Evolutionary conservation across 2,888 invertebrate genomes (phyloP), one percentile per base, ranked within the genome.

Genomic region (Drosophila antonietae): DNA sequence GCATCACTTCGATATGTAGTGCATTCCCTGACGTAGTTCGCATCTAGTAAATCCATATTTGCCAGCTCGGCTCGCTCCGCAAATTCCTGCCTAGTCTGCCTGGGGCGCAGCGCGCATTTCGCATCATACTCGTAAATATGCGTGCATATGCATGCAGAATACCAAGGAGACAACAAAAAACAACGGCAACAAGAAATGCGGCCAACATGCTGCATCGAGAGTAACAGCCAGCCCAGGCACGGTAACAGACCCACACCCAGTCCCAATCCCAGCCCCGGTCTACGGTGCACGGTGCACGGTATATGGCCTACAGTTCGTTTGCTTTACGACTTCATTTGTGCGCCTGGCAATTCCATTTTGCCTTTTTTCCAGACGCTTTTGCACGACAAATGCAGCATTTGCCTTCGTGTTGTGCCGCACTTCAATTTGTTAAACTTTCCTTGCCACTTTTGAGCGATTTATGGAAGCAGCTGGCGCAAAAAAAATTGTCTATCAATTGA

Each of bases 321-420:
- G 86, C 77, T 84, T 84, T 84, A 84, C 86, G 84, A 88, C 84
- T 84, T 80, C 83, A 84, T 89, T 84, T 84, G 83, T 85, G 80
- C 69, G 84, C 88, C 72, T 79, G 84, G 76, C 89, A 78, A 87
- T 88, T 86, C 60, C 81, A 75, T 78, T 78, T 73, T 47, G 63
- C 55, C 56, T 53, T 71, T 56, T 61, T 57, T 51, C 35, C 28
- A 41, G 58, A 43, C 39, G 65, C 65, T 63, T 73, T 73, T 69
- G 18, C 56, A 53, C 57, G 78, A 77, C 78, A 80, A 81, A 62
- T 65, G 61, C 65, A 52, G 74, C 62, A 78, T 78, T 79, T 66
- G 68, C 64, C 66, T 49, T 59, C 44, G 52, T 58, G 64, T 49
- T 55, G 59, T 68, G 62, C 55, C 71, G 64, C 72, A 68, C 71